phyloP scores from a whole-genome alignment of 2,113 vertebrate genomes.

The Crypturellus undulatus region DNA sequence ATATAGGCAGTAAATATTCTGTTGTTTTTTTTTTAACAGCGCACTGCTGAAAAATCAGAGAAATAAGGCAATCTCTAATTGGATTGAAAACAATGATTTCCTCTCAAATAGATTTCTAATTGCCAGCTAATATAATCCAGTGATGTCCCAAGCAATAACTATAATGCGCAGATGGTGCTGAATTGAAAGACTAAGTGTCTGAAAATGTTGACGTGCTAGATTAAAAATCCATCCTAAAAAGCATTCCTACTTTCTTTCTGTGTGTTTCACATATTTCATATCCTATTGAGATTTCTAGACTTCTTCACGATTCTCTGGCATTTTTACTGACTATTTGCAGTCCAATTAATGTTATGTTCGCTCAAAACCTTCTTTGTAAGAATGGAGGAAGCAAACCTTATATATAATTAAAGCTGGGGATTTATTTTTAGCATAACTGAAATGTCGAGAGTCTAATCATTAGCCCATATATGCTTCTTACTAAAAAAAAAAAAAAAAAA shows the following conservation, averaged over 20 bases:
- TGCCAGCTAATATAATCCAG: slow-evolving; percentile 38
- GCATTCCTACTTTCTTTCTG: background rate
- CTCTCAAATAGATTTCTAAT: slow-evolving; percentile 26
- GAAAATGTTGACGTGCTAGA: slow-evolving; percentile 14
- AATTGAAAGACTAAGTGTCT: slow-evolving; percentile 54
- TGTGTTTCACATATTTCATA: background rate
- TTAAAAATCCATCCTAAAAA: slow-evolving; percentile 50
- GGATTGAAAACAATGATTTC: slow-evolving; percentile 27
- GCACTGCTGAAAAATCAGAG: slow-evolving; percentile 23
- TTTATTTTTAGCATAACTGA: background rate
- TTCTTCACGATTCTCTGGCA: background rate
- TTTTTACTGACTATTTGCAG: background rate
- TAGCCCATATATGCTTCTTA: background rate
- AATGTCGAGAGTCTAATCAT: background rate
- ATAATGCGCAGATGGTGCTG: slow-evolving; percentile 39
- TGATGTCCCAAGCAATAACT: slow-evolving; percentile 31
- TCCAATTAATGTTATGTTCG: background rate
- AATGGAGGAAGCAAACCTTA: background rate
- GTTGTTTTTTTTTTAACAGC: slow-evolving; percentile 55
- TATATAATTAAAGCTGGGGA: background rate
- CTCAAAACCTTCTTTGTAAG: background rate
- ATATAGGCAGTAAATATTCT: slow-evolving; percentile 43
- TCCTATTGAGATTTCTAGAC: background rate
- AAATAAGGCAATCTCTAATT: background rate
- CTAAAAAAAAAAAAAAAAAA: background rate